These are phyloP conservation scores for Adineta ricciae DNA, from an alignment of 2,888 invertebrate species.

Conservation along the genomic window DNA sequence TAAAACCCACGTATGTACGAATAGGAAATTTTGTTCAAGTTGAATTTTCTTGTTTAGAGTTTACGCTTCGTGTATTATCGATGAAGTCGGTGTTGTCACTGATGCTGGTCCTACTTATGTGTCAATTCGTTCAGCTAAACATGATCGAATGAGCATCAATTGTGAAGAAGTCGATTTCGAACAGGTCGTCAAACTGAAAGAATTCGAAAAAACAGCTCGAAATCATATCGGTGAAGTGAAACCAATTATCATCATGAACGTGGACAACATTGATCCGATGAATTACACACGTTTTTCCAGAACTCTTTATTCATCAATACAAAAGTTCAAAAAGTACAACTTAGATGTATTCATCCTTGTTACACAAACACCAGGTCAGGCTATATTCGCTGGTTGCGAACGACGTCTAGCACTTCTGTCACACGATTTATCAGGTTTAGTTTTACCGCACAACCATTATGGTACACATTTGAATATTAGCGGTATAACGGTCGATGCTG, in stretches of 20 bases:
- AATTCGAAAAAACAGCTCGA: neutral
- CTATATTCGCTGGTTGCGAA: neutral
- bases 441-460: constrained; percentile 2
- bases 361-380: constrained; percentile 39
- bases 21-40: too few species aligned
- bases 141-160: neutral
- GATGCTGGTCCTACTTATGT: neutral
- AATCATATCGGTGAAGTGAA: constrained; percentile 13
- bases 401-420: neutral
- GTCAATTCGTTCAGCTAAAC: neutral
- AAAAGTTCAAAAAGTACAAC: constrained; percentile 36
- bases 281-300: constrained; percentile 38
- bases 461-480: constrained; percentile 15
- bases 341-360: constrained; percentile 34
- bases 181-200: neutral
- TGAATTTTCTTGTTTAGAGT: neutral
- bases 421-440: constrained; percentile 8
- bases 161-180: neutral
- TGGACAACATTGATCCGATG: constrained; percentile 39
- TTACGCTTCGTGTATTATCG: neutral
- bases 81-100: neutral
- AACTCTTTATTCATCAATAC: constrained; percentile 34
- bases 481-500: neutral
- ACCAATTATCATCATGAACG: constrained; percentile 37
- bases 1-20: constrained; percentile 35